Percentiles rank a stretch among this genome's conserved stretches.
Evolutionary conservation across 2,888 invertebrate genomes (phyloP).

Genomic region (Maniola hyperantus): DNA sequence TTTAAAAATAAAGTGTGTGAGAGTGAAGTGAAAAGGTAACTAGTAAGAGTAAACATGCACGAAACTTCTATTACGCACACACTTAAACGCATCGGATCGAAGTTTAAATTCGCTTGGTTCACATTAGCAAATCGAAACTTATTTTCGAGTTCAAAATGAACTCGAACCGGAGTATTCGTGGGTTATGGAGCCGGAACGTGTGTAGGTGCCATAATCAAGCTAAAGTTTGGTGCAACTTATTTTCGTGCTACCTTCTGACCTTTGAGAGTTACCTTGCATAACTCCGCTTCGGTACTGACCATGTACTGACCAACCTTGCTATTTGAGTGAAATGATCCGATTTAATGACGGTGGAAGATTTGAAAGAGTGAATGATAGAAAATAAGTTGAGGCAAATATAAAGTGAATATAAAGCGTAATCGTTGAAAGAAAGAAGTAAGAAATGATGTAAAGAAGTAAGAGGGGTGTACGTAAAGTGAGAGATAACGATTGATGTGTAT

Average conservation of each 20-base stretch:
- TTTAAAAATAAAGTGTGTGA: background rate
- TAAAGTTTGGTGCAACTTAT: background rate
- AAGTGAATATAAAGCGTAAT: slow-evolving; percentile 9
- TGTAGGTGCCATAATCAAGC: background rate
- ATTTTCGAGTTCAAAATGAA: background rate
- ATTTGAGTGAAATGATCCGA: background rate
- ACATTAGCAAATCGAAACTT: background rate
- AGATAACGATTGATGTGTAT: background rate
- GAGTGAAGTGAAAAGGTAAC: background rate
- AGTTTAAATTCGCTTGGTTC: too few species aligned
- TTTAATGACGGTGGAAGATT: background rate
- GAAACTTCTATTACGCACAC: background rate
- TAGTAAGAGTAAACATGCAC: background rate
- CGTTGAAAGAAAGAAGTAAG: background rate
- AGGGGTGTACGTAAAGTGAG: background rate
- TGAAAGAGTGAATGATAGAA: background rate
- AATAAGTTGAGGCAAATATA: background rate
- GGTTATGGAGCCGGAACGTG: background rate
- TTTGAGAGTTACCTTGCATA: too few species aligned
- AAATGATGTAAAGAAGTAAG: background rate
- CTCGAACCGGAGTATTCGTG: background rate
- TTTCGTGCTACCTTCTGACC: background rate
- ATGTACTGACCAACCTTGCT: background rate
- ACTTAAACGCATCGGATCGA: background rate
- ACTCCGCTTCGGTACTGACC: background rate